Evolutionary conservation across 2,797 vertebrate species (phyloP).

Genomic region (Spheniscus humboldti): DNA sequence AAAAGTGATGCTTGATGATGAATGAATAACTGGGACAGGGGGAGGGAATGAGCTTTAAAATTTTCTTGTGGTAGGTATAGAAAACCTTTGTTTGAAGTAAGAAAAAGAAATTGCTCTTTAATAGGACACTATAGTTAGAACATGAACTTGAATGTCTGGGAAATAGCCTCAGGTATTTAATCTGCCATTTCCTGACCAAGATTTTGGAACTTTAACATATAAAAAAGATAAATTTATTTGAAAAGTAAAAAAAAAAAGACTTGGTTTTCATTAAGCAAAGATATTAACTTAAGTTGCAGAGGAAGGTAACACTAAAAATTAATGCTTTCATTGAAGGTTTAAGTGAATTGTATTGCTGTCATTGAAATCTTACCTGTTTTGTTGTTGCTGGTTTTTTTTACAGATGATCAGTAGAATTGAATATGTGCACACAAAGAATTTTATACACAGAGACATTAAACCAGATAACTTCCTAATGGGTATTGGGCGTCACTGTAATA

Average conservation of each 20-base stretch:
- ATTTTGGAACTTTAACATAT: not conserved
- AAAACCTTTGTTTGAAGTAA: not conserved
- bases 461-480: slow-evolving; percentile 99
- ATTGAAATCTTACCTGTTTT: not conserved
- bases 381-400: slow-evolving; percentile 43
- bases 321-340: not conserved
- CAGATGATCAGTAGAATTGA: slow-evolving; percentile 99
- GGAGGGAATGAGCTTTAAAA: not conserved
- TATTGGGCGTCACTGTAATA: slow-evolving; percentile 99
- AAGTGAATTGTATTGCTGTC: not conserved
- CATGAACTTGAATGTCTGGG: not conserved
- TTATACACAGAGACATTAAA: slow-evolving; percentile 99
- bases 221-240: not conserved
- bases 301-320: not conserved
- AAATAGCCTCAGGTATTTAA: not conserved
- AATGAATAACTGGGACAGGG: not conserved
- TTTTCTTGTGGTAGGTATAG: not conserved
- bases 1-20: not conserved
- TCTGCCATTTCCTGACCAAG: not conserved
- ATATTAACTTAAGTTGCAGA: not conserved
- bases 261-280: not conserved
- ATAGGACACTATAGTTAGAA: not conserved
- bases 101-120: not conserved
- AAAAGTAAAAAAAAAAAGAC: not conserved
- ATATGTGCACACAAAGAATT: slow-evolving; percentile 99